These are phyloP conservation scores for Tachysurus vachellii DNA, from an alignment of 2,113 vertebrate genomes.

Conservation along the genomic window DNA sequence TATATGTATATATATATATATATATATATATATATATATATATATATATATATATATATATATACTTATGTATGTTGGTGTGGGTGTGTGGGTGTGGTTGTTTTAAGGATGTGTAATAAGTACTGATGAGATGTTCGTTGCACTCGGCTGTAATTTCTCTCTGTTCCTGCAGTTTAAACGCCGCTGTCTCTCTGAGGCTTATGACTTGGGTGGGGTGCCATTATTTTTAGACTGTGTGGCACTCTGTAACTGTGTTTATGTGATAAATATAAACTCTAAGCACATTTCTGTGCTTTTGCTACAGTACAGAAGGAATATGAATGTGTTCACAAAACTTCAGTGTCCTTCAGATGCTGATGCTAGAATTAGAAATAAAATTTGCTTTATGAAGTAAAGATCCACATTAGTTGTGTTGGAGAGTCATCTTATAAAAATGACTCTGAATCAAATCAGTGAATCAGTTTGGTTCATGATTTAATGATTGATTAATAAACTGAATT, in stretches of 20 bases:
- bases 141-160: conserved; percentile 8
- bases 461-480: not conserved
- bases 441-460: not conserved
- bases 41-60: too few relatives aligned
- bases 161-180: conserved; percentile 22
- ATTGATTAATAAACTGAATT: not conserved
- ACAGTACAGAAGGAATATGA: not conserved
- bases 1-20: too few relatives aligned
- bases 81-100: not conserved
- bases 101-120: not conserved
- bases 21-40: too few relatives aligned
- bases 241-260: conserved; percentile 1
- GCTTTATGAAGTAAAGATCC: not conserved
- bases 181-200: not conserved
- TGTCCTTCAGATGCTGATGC: not conserved
- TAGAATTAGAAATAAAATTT: not conserved
- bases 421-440: not conserved
- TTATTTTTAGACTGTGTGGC: conserved; percentile 11
- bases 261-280: conserved; percentile 13
- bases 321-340: not conserved
- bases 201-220: not conserved
- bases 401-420: not conserved
- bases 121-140: conserved; percentile 7
- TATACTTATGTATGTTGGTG: not conserved
- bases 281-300: conserved; percentile 1